Percentiles rank a stretch among this genome's conserved stretches.
Conservation (phyloP, 2,888 invertebrate genomes). For the Podotricha telesiphe region DNA sequence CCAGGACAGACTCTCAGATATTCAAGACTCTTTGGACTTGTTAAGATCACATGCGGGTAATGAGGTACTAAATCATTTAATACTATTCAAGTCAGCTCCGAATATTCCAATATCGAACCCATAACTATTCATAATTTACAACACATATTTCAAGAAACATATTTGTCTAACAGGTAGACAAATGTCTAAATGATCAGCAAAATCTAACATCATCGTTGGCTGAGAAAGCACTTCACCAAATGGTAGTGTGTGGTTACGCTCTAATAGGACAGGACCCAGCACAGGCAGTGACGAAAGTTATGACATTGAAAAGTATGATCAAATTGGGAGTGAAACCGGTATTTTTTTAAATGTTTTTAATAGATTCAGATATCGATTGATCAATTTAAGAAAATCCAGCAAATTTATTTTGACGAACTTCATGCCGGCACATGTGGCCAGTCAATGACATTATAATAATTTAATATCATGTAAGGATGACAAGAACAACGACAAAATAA, state of each 20-base stretch:
- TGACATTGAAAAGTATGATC: conserved; percentile 68
- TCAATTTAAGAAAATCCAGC: too few relatives aligned
- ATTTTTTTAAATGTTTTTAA: conserved; percentile 38
- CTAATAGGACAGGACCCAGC: conserved; percentile 76
- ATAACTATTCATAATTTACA: too few relatives aligned
- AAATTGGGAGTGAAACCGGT: conserved; percentile 65
- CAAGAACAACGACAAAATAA: too few relatives aligned
- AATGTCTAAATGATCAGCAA: conserved; percentile 59
- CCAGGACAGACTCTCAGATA: conserved; percentile 62
- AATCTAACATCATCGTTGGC: conserved; percentile 67
- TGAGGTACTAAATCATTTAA: conserved; percentile 52
- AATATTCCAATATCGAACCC: too few relatives aligned
- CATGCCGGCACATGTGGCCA: too few relatives aligned
- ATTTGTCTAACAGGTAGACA: conserved; percentile 55
- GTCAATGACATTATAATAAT: too few relatives aligned
- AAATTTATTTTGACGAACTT: too few relatives aligned
- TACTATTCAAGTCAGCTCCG: too few relatives aligned
- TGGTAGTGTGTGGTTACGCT: conserved; percentile 78
- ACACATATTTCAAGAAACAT: too few relatives aligned
- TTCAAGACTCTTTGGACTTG: conserved; percentile 58
- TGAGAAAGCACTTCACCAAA: conserved; percentile 75
- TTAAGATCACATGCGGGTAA: conserved; percentile 57
- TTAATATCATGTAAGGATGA: too few relatives aligned
- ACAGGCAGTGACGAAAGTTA: conserved; percentile 64
- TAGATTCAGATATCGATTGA: too few relatives aligned